Evolutionary conservation across 2,888 invertebrate genomes (phyloP).

Genomic region (Drosophila infuscata): DNA sequence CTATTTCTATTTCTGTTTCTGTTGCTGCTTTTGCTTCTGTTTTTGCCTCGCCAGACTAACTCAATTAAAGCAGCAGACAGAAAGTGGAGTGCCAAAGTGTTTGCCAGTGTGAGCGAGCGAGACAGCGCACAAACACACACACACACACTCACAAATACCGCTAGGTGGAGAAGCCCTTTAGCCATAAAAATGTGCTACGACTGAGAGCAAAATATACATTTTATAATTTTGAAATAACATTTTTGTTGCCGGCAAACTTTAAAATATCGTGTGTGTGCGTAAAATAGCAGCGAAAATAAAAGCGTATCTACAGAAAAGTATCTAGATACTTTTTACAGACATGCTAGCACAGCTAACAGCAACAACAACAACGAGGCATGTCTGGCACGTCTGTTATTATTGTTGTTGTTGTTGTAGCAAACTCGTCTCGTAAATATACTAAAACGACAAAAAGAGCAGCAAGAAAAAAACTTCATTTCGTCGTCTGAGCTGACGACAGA

Average conservation of each 20-base stretch:
- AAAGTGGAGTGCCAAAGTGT: conserved; percentile 64
- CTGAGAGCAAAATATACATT: conserved; percentile 37
- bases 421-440: conserved; percentile 67
- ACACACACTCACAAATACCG: background rate
- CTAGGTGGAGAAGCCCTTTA: conserved; percentile 48
- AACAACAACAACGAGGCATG: conserved; percentile 40
- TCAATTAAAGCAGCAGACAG: conserved; percentile 77
- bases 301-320: conserved; percentile 52
- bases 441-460: conserved; percentile 36
- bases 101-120: conserved; percentile 39
- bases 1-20: conserved; percentile 34
- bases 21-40: conserved; percentile 27
- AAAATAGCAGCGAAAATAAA: conserved; percentile 28
- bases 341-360: conserved; percentile 32
- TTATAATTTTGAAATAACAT: conserved; percentile 40
- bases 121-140: conserved; percentile 1
- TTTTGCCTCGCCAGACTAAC: conserved; percentile 70
- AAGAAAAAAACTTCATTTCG: conserved; percentile 48
- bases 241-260: conserved; percentile 44
- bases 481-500: conserved; percentile 63
- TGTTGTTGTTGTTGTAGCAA: conserved; percentile 40
- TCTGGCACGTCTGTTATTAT: conserved; percentile 32
- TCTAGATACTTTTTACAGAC: conserved; percentile 67
- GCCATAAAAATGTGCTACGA: conserved; percentile 14
- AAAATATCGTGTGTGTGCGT: conserved; percentile 26